Percentiles rank a stretch among this genome's conserved stretches.
Conservation (phyloP, 2,888 invertebrate species). For the Orchesella flavescens region DNA sequence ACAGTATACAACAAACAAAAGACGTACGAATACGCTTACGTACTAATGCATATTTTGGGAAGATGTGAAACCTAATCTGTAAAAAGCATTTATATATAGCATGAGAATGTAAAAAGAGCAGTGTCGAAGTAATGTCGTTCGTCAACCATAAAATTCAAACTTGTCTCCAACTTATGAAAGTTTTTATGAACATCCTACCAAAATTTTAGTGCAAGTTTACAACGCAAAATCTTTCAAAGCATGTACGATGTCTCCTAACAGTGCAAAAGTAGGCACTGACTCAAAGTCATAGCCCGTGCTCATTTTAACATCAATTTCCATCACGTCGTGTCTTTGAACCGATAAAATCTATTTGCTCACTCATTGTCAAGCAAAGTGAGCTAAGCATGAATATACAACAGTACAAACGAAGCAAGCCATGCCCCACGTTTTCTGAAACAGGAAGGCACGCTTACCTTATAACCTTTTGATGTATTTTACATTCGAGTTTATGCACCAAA, state of each 20-base stretch:
- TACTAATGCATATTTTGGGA: too few relatives aligned
- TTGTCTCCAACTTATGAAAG: neutral
- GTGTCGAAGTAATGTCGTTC: conserved; percentile 4
- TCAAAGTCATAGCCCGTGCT: neutral
- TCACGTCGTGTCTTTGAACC: conserved; percentile 9
- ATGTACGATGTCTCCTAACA: too few relatives aligned
- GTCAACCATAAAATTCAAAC: conserved; percentile 11
- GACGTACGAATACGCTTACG: too few relatives aligned
- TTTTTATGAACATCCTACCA: conserved; percentile 15
- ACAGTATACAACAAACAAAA: too few relatives aligned
- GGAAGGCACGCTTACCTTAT: too few relatives aligned
- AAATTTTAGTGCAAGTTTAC: neutral
- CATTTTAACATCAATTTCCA: neutral
- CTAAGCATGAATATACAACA: neutral
- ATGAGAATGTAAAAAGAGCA: neutral
- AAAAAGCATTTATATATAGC: neutral
- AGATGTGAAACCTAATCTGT: neutral
- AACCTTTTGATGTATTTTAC: too few relatives aligned
- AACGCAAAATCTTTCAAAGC: too few relatives aligned
- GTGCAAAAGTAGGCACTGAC: neutral
- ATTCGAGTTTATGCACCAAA: too few relatives aligned
- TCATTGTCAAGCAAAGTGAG: neutral
- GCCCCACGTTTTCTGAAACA: too few relatives aligned
- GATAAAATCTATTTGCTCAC: conserved; percentile 17
- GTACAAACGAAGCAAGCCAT: neutral